Evolutionary conservation across 2,888 invertebrate species (phyloP).

Genomic region (Lymantria dispar): DNA sequence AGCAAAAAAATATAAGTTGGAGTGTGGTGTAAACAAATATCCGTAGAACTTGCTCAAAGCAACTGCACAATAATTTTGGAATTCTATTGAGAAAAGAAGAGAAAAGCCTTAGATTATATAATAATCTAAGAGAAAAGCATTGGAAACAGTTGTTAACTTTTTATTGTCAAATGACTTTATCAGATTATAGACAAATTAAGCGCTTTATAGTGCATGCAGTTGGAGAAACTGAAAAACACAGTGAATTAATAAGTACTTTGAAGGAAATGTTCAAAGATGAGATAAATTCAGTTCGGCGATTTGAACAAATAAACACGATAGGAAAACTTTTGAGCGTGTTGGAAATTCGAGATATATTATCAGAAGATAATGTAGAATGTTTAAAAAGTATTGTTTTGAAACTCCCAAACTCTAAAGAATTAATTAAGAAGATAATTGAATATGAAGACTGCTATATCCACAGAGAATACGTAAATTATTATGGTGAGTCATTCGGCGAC

Average conservation of each 20-base stretch:
- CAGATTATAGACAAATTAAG: constrained; percentile 56
- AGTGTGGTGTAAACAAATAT: too few species aligned
- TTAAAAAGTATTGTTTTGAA: constrained; percentile 55
- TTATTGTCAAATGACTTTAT: constrained; percentile 49
- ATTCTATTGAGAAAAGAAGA: too few species aligned
- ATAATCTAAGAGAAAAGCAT: background rate
- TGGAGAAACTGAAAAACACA: constrained; percentile 48
- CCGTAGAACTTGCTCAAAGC: too few species aligned
- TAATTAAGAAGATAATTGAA: constrained; percentile 45
- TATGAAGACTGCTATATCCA: constrained; percentile 49
- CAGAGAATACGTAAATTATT: constrained; percentile 40
- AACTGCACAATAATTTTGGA: too few species aligned
- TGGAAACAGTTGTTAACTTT: background rate
- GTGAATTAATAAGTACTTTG: constrained; percentile 45
- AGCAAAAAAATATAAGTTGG: too few species aligned
- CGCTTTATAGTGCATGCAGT: constrained; percentile 48
- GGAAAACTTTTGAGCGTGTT: constrained; percentile 57
- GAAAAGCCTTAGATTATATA: too few species aligned
- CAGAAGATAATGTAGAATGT: constrained; percentile 58
- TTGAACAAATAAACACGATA: constrained; percentile 57
- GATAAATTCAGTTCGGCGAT: constrained; percentile 66
- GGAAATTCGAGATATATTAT: constrained; percentile 61
- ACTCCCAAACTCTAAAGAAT: constrained; percentile 40
- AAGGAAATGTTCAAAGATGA: constrained; percentile 58
- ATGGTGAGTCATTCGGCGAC: constrained; percentile 43